A percentile compares a stretch with the other conserved stretches of the same genome.
Evolutionary conservation across 2,113 vertebrate species (phyloP).

Genomic region (Rhombomys opimus): DNA sequence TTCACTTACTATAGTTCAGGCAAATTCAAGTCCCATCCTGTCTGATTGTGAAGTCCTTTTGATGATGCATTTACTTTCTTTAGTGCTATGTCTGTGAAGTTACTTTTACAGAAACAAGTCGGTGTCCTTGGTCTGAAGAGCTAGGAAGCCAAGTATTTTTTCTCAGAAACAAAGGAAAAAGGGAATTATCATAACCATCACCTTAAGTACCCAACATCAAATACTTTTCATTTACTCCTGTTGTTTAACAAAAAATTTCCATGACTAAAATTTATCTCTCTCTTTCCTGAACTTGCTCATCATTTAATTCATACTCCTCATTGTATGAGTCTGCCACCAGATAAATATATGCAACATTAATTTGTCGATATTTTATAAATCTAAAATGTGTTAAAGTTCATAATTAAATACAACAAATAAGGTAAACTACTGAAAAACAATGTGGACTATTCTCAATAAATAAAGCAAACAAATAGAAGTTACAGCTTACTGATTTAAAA

Average conservation of each 20-base stretch:
- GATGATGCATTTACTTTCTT: neutral
- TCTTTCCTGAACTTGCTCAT: accelerated
- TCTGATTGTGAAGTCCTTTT: neutral
- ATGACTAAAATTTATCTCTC: neutral
- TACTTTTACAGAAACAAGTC: neutral
- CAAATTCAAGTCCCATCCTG: neutral
- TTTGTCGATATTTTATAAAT: neutral
- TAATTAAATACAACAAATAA: neutral
- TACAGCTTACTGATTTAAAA: neutral
- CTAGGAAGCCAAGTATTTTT: neutral
- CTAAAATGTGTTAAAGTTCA: neutral
- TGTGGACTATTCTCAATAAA: neutral
- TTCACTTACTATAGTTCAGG: neutral
- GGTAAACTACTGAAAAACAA: neutral
- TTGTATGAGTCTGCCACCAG: neutral
- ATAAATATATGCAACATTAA: neutral
- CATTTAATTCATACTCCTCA: neutral
- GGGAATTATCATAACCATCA: neutral
- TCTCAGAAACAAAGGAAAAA: neutral
- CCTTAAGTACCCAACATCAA: neutral
- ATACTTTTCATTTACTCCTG: neutral
- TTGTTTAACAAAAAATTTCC: neutral
- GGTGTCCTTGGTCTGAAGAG: neutral
- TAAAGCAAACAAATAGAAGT: neutral
- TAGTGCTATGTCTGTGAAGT: neutral